Evolutionary conservation across 2,888 invertebrate species (phyloP).

Genomic region (Ennomos quercinarius): DNA sequence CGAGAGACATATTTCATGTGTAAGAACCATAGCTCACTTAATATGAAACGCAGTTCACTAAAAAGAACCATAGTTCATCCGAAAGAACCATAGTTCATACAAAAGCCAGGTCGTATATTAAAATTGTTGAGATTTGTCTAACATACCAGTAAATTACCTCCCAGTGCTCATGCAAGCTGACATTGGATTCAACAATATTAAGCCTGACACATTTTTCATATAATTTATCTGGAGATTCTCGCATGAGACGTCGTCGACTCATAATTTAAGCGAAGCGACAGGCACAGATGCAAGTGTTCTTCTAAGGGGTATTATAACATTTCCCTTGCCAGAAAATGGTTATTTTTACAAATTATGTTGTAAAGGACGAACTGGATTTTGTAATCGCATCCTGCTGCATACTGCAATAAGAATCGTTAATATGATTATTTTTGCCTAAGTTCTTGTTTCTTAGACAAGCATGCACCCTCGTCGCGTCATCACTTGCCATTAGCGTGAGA

Average conservation of each 20-base stretch:
- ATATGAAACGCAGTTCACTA: background rate
- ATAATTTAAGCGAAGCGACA: slow-evolving; percentile 59
- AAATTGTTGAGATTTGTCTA: slow-evolving; percentile 42
- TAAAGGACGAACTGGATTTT: too few relatives aligned
- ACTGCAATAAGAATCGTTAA: too few relatives aligned
- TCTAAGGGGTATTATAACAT: background rate
- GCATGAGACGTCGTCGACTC: slow-evolving; percentile 55
- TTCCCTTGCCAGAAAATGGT: background rate
- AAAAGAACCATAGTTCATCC: slow-evolving; percentile 16
- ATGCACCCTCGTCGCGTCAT: too few relatives aligned
- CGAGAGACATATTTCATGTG: slow-evolving; percentile 14
- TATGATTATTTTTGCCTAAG: too few relatives aligned
- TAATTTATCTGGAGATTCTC: slow-evolving; percentile 59
- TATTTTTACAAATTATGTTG: too few relatives aligned
- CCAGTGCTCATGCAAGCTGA: slow-evolving; percentile 37
- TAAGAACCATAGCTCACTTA: slow-evolving; percentile 10
- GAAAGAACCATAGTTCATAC: slow-evolving; percentile 17
- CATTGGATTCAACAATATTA: slow-evolving; percentile 46
- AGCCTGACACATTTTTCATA: slow-evolving; percentile 61
- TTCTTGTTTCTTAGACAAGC: too few relatives aligned
- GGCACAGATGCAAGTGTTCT: slow-evolving; percentile 48
- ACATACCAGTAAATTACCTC: slow-evolving; percentile 40
- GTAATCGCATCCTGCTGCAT: too few relatives aligned
- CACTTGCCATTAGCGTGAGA: too few relatives aligned
- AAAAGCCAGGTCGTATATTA: slow-evolving; percentile 29